Base-by-base conservation (phyloP, 2,797 vertebrate species). In the Pempheris klunzingeri region DNA sequence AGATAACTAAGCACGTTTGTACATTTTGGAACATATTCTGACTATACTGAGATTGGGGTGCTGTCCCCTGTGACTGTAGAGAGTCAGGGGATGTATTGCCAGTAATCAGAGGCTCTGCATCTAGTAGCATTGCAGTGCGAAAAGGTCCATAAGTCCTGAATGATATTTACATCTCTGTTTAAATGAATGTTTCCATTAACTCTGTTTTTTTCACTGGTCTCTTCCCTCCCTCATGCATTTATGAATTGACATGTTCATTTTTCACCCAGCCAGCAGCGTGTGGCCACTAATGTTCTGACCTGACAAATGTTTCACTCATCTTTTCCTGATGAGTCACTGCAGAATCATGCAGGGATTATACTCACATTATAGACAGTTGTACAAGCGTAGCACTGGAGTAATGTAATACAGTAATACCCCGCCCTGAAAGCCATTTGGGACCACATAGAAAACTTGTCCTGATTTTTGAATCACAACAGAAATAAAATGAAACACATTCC, bases 401-500 rank as follows among this genome's bases (percentile, higher is more conserved):
- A 14, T 75, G 76, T 39, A 62, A 46, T 71, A 22, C 44, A 38
- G 22, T 49, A 18, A 61, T 3, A 57, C 10, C 22, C 71, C 1
- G 0, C 4, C 17, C 7, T 7, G 38, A 62, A 8, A 60, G 6
- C 4, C n/a, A 0, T 77, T 55, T 74, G 13, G 71, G 8, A 7
- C 6, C 18, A 60, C 34, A 67, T n/a, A 52, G 20, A 82, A 81
- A 67, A 50, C 13, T 64, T 24, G 13, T 47, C 10, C 36, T 22
- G 11, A 12, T 54, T 63, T 75, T 59, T 77, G 24, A 74, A 81
- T 82, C 71, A 38, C 30, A 57, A 24, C 49, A 57, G 39, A 77
- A 69, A 69, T 72, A 81, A n/a, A n/a, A n/a, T 71, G 59, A 83
- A 64, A 55, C 28, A 58, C 65, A 64, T 67, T 72, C 43, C 13